Base-by-base conservation (phyloP, 37 sponge, comb jelly and placozoan genomes). In the Diacarnus erythraeanus region DNA sequence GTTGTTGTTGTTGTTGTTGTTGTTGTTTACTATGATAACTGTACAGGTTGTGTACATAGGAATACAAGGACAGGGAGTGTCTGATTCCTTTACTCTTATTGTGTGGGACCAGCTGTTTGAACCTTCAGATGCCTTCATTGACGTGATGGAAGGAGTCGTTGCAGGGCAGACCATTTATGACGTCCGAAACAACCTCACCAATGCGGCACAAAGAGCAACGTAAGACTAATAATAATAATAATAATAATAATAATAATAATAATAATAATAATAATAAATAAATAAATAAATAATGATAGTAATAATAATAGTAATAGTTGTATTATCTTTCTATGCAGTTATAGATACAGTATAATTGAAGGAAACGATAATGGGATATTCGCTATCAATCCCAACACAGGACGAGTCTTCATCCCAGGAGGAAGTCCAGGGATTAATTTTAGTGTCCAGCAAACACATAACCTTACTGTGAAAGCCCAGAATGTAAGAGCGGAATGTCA, bases 41-140 rank as follows among this genome's bases (percentile, higher is more conserved):
- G 17, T 54, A 65, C 47, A 91, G 91, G 71, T 76, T 17, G 69
- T 91, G n/a, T 86, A 91, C 56, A 74, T 91, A 15, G 78, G 80
- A 26, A 69, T 91, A 1, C 69, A 66, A 61, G 91, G 91, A 2
- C 71, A 71, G 1, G 73, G 64, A 25, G 37, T 15, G 10, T 71
- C 4, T 3, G 86, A 86, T 76, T 41, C 30, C 25, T 86, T 86
- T 42, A 35, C 82, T 25, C 27, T 91, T 33, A 43, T 67, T 4
- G 79, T 91, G 21, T 86, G 72, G 77, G 87, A 91, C 63, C 66
- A 39, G 35, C 76, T 91, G 26, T 86, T 91, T 54, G 26, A 47
- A 20, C 66, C 41, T 23, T 64, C n/a, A 6, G 67, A 71, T 10
- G 87, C 83, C 27, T 71, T 58, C 35, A 61, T 59, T 15, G 77